A percentile compares a stretch with the other conserved stretches of the same genome.
Conservation (phyloP, 1,140 invertebrate genomes). For the Archivesica marissinica region DNA sequence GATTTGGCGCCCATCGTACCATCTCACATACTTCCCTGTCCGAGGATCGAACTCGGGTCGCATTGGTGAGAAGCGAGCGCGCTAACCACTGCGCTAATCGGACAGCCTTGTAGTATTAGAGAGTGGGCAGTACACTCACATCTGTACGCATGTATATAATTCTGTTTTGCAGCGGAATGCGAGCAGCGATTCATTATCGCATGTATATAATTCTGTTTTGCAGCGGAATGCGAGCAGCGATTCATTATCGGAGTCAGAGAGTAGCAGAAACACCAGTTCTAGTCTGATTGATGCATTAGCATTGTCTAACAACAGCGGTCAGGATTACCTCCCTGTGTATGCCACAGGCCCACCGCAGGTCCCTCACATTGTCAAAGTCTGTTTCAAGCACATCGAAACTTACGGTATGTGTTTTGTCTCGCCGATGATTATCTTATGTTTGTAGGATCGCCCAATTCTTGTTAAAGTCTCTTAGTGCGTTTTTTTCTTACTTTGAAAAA, state of each 20-base stretch:
- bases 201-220: background rate
- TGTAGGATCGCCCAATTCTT: no score
- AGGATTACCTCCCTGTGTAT: constrained; percentile 61
- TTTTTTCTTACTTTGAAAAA: no score
- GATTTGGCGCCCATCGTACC: no score
- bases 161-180: constrained; percentile 70
- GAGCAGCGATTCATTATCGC: constrained; percentile 76
- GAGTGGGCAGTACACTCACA: no score
- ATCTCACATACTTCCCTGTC: no score
- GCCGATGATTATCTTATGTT: no score
- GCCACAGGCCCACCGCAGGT: constrained; percentile 78
- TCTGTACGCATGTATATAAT: background rate
- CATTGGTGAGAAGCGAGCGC: no score
- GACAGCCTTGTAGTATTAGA: no score
- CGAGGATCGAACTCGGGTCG: no score
- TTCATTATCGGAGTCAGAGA: constrained; percentile 79
- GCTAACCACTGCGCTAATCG: no score
- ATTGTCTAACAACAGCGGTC: constrained; percentile 70
- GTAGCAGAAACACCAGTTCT: constrained; percentile 74
- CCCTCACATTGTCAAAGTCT: constrained; percentile 90
- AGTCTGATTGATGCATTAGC: constrained; percentile 80
- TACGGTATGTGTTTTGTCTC: constrained; percentile 85
- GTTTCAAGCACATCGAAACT: constrained; percentile 91
- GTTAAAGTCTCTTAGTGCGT: no score
- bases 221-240: constrained; percentile 78